Evolutionary conservation across 2,888 invertebrate genomes (phyloP), one percentile per base, ranked within the genome.

Genomic region (Meiosimyza platycephala): DNA sequence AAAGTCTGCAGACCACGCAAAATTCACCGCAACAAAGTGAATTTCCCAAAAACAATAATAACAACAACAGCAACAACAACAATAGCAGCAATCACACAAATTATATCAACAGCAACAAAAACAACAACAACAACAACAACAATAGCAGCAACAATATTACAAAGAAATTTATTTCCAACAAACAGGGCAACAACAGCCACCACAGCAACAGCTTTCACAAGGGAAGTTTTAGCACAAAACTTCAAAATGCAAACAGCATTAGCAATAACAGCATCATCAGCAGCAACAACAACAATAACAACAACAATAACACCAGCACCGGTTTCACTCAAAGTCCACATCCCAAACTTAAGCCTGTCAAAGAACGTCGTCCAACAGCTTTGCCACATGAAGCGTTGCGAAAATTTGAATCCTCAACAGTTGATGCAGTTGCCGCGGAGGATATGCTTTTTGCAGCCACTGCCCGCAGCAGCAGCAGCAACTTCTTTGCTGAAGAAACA

Each of bases 301-400:
- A 33, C 75, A 71, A 22, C 73, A 68, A 72, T 50, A 71, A 40
- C n/a, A 48, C 16, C 52, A 59, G 33, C 52, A 72, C 22, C 52
- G 79, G 79, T 72, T 54, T 72, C 51, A 65, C 55, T 47, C 16
- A n/a, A 54, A 54, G n/a, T 55, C 33, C 54, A 16, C 60, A 51
- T 65, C 33, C 22, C 70, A 84, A 82, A 77, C 78, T 83, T 76
- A 85, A 83, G 72, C 84, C 85, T 67, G 82, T 84, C 78, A 83
- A 83, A 79, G 83, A 82, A 72, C 79, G 85, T 11, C 79, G 84
- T 5, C 84, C 85, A 18, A 85, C 85, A 6, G 83, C 85, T 1
- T 68, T 85, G 71, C 84, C 84, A 18, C 79, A 71, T 13, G 82
- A 84, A 69, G 81, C 80, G 71, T 83, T 83, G 33, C 73, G 9